These are phyloP conservation scores for Heliothis virescens DNA, from an alignment of 1,140 invertebrate species.

Conservation along the genomic window DNA sequence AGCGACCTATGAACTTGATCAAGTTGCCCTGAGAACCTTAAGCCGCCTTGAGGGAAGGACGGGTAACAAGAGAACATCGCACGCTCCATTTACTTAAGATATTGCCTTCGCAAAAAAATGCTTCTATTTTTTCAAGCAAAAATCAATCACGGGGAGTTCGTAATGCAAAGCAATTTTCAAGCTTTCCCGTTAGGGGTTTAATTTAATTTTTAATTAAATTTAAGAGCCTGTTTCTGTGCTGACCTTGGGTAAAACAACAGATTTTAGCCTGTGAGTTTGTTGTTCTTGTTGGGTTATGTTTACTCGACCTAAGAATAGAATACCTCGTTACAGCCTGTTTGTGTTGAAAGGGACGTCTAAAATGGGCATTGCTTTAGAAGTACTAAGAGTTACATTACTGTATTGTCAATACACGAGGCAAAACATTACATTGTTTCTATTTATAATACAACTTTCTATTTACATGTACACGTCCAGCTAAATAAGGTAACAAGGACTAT, in stretches of 20 bases:
- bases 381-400: too few relatives aligned
- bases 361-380: too few relatives aligned
- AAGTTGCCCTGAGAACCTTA: conserved; percentile 35
- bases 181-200: conserved; percentile 24
- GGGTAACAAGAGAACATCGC: neutral
- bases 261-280: neutral
- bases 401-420: too few relatives aligned
- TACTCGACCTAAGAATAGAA: neutral
- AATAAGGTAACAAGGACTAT: too few relatives aligned
- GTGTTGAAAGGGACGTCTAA: neutral
- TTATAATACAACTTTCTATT: too few relatives aligned
- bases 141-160: conserved; percentile 26
- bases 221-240: conserved; percentile 10
- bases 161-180: conserved; percentile 25
- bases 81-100: conserved; percentile 20
- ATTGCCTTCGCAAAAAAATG: conserved; percentile 18
- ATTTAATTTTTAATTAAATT: conserved; percentile 39
- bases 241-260: conserved; percentile 2
- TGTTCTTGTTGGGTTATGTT: conserved; percentile 3
- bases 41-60: neutral
- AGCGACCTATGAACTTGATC: conserved; percentile 52
- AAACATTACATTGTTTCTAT: too few relatives aligned
- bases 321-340: neutral
- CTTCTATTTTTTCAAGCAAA: conserved; percentile 25
- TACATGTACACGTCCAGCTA: too few relatives aligned